Conservation (phyloP, 2,888 invertebrate genomes). For the Lasioglossum figueresi region DNA sequence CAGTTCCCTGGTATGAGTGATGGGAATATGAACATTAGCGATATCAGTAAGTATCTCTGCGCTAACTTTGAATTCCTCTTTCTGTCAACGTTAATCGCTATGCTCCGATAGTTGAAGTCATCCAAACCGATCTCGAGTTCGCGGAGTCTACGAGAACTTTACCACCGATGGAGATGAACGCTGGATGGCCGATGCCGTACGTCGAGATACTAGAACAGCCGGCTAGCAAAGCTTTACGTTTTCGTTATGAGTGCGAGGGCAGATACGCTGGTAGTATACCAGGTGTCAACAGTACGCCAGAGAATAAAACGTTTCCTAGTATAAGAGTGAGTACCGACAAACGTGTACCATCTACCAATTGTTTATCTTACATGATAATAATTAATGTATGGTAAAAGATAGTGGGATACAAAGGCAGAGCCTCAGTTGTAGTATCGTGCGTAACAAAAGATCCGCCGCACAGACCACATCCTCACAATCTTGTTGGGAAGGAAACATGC, state of each 20-base stretch:
- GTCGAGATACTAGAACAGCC: constrained; percentile 96
- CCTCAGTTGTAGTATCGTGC: constrained; percentile 96
- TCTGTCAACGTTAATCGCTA: neutral
- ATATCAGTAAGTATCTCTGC: constrained; percentile 89
- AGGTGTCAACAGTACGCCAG: constrained; percentile 94
- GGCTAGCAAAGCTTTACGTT: constrained; percentile 94
- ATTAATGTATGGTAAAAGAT: constrained; percentile 83
- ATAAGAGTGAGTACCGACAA: constrained; percentile 88
- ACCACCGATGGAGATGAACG: constrained; percentile 52
- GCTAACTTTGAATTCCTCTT: neutral
- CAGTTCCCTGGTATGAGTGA: constrained; percentile 74
- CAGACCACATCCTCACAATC: constrained; percentile 95
- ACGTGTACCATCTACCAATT: too few relatives aligned
- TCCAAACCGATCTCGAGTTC: constrained; percentile 88
- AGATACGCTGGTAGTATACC: constrained; percentile 98
- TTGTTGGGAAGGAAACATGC: constrained; percentile 97
- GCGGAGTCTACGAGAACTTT: constrained; percentile 60
- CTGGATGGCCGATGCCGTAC: constrained; percentile 84
- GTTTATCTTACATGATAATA: neutral
- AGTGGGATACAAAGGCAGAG: constrained; percentile 92
- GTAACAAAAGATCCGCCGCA: constrained; percentile 96
- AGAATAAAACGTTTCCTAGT: constrained; percentile 96
- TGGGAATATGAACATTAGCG: constrained; percentile 89
- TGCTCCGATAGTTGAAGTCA: constrained; percentile 88
- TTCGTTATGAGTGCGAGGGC: constrained; percentile 98